Percentiles rank a stretch among this genome's conserved stretches.
Conservation (phyloP, 1,140 invertebrate genomes). For the Apis florea region DNA sequence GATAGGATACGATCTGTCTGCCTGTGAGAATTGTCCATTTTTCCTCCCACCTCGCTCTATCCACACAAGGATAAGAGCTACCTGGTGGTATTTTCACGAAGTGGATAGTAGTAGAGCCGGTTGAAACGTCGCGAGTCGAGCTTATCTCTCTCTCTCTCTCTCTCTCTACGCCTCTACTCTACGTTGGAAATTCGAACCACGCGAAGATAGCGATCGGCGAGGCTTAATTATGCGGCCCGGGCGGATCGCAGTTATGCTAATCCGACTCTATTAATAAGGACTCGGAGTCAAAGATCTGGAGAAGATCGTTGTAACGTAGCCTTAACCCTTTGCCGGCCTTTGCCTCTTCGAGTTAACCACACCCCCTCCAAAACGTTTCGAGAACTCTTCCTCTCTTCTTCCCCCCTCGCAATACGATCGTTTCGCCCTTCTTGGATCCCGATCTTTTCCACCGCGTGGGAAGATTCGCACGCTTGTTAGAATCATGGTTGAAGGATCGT, state of each 20-base stretch:
- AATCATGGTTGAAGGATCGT: too few relatives aligned
- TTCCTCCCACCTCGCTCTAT: too few relatives aligned
- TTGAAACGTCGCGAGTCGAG: constrained; percentile 1
- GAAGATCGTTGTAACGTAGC: constrained; percentile 67
- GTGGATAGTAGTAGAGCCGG: too few relatives aligned
- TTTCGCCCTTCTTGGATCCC: constrained; percentile 68
- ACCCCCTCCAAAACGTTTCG: neutral
- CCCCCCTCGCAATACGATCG: constrained; percentile 71
- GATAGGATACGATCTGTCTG: constrained; percentile 19
- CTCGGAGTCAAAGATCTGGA: constrained; percentile 66
- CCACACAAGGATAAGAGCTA: too few relatives aligned
- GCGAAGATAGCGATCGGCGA: constrained; percentile 62
- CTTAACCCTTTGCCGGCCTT: constrained; percentile 71
- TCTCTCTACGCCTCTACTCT: too few relatives aligned
- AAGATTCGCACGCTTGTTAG: constrained; percentile 54
- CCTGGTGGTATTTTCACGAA: too few relatives aligned
- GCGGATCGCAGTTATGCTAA: constrained; percentile 72
- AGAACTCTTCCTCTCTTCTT: too few relatives aligned
- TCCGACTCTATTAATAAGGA: constrained; percentile 76
- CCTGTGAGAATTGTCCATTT: neutral
- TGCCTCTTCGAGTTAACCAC: constrained; percentile 58
- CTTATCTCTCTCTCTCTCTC: too few relatives aligned
- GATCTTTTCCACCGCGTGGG: constrained; percentile 55
- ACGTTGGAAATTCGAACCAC: constrained; percentile 37
- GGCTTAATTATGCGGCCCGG: constrained; percentile 66